Evolutionary conservation across 2,888 invertebrate genomes (phyloP).

Genomic region (Caenorhabditis virilis): DNA sequence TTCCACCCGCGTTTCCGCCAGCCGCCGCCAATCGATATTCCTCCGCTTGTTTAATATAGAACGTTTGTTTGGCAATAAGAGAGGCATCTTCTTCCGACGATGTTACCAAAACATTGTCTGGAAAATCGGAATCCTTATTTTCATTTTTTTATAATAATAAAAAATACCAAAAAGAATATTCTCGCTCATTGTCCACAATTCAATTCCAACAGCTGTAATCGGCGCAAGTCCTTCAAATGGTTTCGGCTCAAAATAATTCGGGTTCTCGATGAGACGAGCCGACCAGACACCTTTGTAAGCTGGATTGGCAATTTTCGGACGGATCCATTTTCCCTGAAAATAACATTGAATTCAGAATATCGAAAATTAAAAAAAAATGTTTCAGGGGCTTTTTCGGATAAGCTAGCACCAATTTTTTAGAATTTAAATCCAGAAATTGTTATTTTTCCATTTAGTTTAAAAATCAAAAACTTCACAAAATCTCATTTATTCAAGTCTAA

Average conservation of each 20-base stretch:
- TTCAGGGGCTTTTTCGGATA: background rate
- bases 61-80: slow-evolving; percentile 83
- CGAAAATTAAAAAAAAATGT: background rate
- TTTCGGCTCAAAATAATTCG: slow-evolving; percentile 90
- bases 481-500: no score
- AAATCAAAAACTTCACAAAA: no score
- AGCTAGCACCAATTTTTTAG: background rate
- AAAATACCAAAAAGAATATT: slow-evolving; percentile 83
- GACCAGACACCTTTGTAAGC: slow-evolving; percentile 73
- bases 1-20: slow-evolving; percentile 33
- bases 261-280: slow-evolving; percentile 83
- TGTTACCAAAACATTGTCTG: slow-evolving; percentile 82
- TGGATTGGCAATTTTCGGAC: slow-evolving; percentile 74
- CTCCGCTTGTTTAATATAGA: slow-evolving; percentile 78
- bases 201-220: slow-evolving; percentile 83
- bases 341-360: no score
- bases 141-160: background rate
- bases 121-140: slow-evolving; percentile 3
- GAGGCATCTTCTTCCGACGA: slow-evolving; percentile 81
- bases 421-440: no score
- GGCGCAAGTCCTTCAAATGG: slow-evolving; percentile 71
- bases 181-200: slow-evolving; percentile 97
- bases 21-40: slow-evolving; percentile 47
- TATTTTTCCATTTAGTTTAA: no score
- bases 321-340: slow-evolving; percentile 85